phyloP scores from a whole-genome alignment of 2,797 vertebrate genomes.

The Urocyon cinereoargenteus region DNA sequence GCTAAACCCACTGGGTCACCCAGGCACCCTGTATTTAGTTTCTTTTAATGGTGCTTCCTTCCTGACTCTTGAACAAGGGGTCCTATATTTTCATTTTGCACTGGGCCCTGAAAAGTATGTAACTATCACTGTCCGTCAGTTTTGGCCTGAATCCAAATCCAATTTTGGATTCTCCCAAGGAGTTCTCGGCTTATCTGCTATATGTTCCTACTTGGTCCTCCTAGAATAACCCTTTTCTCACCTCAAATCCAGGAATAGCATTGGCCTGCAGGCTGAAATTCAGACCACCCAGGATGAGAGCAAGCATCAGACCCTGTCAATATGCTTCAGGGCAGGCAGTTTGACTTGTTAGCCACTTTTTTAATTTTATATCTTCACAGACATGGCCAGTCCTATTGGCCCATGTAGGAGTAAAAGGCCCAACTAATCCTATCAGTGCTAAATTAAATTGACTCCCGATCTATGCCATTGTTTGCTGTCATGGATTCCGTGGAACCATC shows the following conservation, averaged over 20 bases:
- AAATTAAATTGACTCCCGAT: conserved; percentile 51
- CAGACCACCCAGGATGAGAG: neutral
- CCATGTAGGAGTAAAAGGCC: neutral
- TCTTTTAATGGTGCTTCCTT: neutral
- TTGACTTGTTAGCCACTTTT: neutral
- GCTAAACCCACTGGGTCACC: too few species aligned
- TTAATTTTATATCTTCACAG: conserved; percentile 40
- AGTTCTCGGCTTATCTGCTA: neutral
- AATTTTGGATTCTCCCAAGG: neutral
- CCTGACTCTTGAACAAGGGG: neutral
- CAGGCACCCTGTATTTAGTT: neutral
- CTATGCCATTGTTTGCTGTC: neutral
- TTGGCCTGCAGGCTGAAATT: neutral
- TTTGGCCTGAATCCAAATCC: neutral
- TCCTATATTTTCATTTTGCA: neutral
- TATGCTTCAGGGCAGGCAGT: neutral
- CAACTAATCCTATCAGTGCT: conserved; percentile 1
- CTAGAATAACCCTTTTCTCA: neutral
- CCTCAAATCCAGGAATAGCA: neutral
- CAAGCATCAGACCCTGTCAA: neutral
- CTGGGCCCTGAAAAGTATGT: neutral
- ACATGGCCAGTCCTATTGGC: neutral
- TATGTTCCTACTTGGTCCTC: neutral
- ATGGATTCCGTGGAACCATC: neutral
- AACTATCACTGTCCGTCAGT: neutral